Percentiles rank a stretch among this genome's conserved stretches.
phyloP scores from a whole-genome alignment of 2,888 invertebrate species.

The Protophormia terraenovae region DNA sequence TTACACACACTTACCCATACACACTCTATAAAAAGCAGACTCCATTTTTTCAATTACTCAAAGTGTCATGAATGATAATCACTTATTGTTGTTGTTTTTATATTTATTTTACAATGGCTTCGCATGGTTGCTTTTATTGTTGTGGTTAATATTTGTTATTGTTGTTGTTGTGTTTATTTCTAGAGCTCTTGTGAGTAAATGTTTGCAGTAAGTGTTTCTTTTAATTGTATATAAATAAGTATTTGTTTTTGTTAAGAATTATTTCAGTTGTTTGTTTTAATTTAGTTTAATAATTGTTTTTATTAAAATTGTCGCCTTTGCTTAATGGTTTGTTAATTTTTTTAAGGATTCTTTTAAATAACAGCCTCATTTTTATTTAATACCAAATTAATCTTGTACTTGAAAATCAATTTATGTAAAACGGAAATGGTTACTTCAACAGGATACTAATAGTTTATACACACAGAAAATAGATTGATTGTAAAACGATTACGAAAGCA shows the following conservation, averaged over 20 bases:
- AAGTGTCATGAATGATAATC: constrained; percentile 37
- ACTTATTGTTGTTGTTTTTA: constrained; percentile 8
- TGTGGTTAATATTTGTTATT: too few species aligned
- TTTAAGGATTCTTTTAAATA: not conserved
- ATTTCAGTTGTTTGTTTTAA: not conserved
- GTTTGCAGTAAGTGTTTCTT: not conserved
- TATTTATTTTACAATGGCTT: constrained; percentile 50
- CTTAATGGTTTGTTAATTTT: constrained; percentile 3
- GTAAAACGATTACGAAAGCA: too few species aligned
- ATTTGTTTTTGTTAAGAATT: not conserved
- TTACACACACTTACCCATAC: not conserved
- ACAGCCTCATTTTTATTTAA: not conserved
- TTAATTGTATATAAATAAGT: not conserved
- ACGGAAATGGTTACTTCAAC: constrained; percentile 28
- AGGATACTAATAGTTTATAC: not conserved
- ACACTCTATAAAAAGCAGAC: not conserved
- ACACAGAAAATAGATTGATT: too few species aligned
- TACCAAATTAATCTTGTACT: not conserved
- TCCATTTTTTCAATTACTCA: constrained; percentile 44
- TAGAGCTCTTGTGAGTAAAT: not conserved
- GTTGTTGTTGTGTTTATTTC: not conserved
- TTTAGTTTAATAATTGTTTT: not conserved
- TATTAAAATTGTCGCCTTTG: constrained; percentile 14
- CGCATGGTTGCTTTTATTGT: constrained; percentile 8
- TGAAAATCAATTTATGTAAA: not conserved